Evolutionary conservation across 2,113 vertebrate species (phyloP), one percentile per base, ranked within the genome.

Genomic region (Semnopithecus entellus): DNA sequence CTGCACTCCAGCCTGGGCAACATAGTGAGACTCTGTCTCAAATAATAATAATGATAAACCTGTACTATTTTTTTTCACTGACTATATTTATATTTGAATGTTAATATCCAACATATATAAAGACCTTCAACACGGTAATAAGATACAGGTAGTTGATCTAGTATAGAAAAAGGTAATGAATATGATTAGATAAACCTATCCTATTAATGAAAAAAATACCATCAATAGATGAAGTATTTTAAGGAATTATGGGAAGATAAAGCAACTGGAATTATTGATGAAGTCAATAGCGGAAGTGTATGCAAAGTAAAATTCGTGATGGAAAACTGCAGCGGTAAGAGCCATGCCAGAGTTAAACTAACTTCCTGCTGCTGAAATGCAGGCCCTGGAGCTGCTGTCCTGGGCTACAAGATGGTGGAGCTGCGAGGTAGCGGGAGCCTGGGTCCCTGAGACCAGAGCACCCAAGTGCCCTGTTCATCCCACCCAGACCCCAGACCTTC

Each of bases 401-500:
- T 59, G 64, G 38, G 45, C 45, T 48, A 0, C 2, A 27, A n/a
- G 32, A 18, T 6, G 1, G 7, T n/a, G 20, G 45, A 14, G 50
- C 52, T 30, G 18, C 22, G 6, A 81, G 75, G 43, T 13, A 1
- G 61, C 1, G 5, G 80, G 61, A n/a, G 32, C n/a, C 72, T 48
- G 6, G 43, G 10, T 38, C 48, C 70, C 32, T 8, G 48, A 38
- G 25, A 17, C 82, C 14, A 23, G 52, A 80, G n/a, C 43, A 6
- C n/a, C 2, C 0, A 2, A 45, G 40, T 27, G 43, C 40, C 2
- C 18, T 5, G 7, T 20, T 30, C n/a, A 7, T 30, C 59, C 57
- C 12, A 10, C 86, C 86, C 68, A 86, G 30, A 17, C 48, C 86
- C 80, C 68, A 86, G 30, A 17, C 57, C 48, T 81, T 2, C 55